Evolutionary conservation across 2,888 invertebrate genomes (phyloP).

Genomic region (Alentia gelatinosa): DNA sequence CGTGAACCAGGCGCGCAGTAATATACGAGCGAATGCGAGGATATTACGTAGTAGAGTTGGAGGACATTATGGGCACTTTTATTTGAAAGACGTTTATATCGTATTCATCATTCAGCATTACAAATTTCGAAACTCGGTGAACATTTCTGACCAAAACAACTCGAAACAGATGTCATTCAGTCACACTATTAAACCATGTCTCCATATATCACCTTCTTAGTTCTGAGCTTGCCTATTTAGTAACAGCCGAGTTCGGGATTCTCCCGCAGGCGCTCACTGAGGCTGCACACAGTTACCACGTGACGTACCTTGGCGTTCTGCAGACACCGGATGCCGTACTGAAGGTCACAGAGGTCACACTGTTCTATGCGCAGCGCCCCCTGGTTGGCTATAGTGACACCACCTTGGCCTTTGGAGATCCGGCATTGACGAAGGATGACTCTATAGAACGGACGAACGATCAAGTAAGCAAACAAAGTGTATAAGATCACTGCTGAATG

Average conservation of each 20-base stretch:
- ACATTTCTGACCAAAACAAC: no score
- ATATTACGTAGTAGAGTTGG: no score
- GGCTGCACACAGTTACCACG: not conserved
- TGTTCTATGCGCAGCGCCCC: constrained; percentile 72
- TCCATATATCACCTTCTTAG: no score
- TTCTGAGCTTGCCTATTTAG: no score
- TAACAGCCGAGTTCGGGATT: no score
- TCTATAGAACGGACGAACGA: constrained; percentile 47
- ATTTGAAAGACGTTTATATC: no score
- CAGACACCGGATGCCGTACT: constrained; percentile 76
- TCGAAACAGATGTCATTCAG: not conserved
- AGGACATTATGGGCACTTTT: no score
- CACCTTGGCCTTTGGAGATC: constrained; percentile 74
- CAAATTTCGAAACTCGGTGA: no score
- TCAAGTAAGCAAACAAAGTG: not conserved
- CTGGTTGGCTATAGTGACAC: constrained; percentile 72
- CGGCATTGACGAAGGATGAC: constrained; percentile 73
- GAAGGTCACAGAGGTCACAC: constrained; percentile 74
- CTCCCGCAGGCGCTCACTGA: no score
- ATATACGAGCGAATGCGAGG: no score
- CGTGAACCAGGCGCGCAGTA: no score
- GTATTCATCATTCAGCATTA: no score
- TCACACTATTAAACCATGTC: not conserved
- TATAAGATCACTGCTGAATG: not conserved
- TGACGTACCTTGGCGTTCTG: constrained; percentile 73